Base-by-base conservation (phyloP, 2,797 vertebrate genomes). In the Pitangus sulphuratus region DNA sequence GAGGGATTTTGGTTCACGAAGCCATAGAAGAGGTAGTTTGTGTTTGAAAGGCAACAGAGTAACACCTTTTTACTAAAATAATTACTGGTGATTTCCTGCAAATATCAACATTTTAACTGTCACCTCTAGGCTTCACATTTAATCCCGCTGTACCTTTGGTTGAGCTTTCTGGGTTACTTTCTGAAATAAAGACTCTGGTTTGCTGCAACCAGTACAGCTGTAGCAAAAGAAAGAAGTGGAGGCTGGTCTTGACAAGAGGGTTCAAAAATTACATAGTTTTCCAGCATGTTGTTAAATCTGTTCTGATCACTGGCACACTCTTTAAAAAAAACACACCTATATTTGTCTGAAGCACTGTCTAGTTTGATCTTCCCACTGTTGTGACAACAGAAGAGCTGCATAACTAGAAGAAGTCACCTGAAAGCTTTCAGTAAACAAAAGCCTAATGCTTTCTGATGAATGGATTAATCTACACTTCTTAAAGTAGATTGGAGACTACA, bases 401-500 rank as follows among this genome's bases (percentile, higher is more conserved):
- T 48, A 57, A 64, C 33, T 83, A 90, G 42, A 81, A 92, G 48
- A 64, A 88, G 51, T 66, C 21, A 5, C 69, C 72, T 69, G 62
- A 91, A 95, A 96, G 77, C 80, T 90, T 86, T 90, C 90, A 93
- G 87, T 61, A 83, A 93, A 94, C 75, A 92, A 50, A 90, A 89
- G 35, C 53, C 65, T 78, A 91, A 88, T 62, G 82, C 84, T 90
- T 82, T 88, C 45, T 72, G 83, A 93, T 72, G 72, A 95, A 84
- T 37, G 56, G 62, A 74, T 84, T 90, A 88, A 93, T 82, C 85
- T 84, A 70, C 15, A 79, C 50, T 72, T 88, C 83, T 90, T 90
- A 54, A 64, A 78, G 71, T 24, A 69, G 81, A 89, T 94, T 87
- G 93, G 47, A 90, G 58, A 76, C 17, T 70, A 56, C n/a, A 60